Conservation (phyloP, 2,113 vertebrate species). For the Cepphus grylle region DNA sequence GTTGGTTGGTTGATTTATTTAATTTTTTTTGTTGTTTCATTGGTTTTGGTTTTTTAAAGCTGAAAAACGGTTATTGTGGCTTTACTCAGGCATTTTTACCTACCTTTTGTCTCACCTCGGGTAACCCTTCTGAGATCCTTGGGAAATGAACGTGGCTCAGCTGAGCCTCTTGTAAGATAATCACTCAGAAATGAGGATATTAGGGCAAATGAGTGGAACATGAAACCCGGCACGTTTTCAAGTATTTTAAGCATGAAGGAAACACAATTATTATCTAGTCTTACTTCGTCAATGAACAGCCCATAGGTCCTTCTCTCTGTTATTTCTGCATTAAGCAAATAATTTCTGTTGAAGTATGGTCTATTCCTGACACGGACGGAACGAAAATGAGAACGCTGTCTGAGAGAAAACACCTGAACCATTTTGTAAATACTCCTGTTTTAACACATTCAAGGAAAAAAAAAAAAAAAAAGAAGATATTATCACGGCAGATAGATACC, state of each 20-base stretch:
- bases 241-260: background rate
- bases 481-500: background rate
- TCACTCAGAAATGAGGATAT: background rate
- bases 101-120: background rate
- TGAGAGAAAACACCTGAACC: background rate
- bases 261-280: background rate
- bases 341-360: background rate
- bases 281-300: background rate
- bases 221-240: background rate
- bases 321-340: background rate
- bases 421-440: background rate
- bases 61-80: background rate
- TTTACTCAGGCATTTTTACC: background rate
- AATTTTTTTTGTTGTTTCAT: background rate
- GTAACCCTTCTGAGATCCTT: background rate
- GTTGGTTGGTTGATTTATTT: background rate
- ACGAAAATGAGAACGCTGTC: background rate
- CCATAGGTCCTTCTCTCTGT: background rate
- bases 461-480: background rate
- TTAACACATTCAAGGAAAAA: background rate
- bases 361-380: background rate
- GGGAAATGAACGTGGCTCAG: background rate
- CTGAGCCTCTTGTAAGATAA: background rate
- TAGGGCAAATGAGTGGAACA: background rate
- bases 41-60: background rate